A percentile compares a stretch with the other conserved stretches of the same genome.
Conservation (phyloP, 2,113 vertebrate genomes). For the Poecilia latipinna region DNA sequence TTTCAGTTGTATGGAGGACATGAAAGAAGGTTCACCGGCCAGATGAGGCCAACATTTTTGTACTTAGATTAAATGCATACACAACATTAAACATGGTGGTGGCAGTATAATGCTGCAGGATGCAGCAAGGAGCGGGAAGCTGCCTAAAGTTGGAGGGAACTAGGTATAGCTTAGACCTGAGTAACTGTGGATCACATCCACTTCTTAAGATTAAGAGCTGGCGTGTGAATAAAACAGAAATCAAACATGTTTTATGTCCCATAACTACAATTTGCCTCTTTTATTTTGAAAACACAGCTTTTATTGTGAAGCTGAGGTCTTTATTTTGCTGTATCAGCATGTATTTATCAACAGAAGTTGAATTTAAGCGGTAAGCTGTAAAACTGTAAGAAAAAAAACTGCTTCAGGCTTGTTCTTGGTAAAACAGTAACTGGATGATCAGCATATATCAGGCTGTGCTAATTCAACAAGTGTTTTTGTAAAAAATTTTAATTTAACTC, state of each 20-base stretch:
- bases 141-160: background rate
- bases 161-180: background rate
- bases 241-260: no score
- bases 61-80: background rate
- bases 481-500: background rate
- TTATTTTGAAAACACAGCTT: no score
- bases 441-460: background rate
- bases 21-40: background rate
- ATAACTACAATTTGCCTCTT: no score
- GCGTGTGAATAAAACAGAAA: no score
- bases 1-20: no score
- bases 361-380: background rate
- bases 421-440: background rate
- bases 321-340: background rate
- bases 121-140: background rate
- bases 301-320: no score
- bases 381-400: background rate
- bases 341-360: background rate
- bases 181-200: background rate
- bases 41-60: background rate
- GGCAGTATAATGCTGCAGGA: background rate
- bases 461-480: background rate
- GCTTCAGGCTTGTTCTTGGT: background rate
- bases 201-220: background rate
- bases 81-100: background rate